Evolutionary conservation across 2,113 vertebrate genomes (phyloP).

Genomic region (Gopherus flavomarginatus): DNA sequence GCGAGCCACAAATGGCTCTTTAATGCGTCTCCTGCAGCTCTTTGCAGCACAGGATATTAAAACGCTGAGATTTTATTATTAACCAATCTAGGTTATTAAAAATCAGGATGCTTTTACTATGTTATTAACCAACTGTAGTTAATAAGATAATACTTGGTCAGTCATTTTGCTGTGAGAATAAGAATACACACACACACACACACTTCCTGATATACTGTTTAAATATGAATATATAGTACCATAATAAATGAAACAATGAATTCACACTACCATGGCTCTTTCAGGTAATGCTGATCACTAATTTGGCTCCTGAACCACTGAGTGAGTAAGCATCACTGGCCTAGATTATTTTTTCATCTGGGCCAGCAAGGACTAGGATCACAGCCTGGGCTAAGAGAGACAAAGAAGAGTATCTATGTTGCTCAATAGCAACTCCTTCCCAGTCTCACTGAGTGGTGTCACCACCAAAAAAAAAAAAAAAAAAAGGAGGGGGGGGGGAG

Average conservation of each 20-base stretch:
- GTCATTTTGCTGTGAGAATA: neutral
- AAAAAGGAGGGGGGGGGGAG: no score
- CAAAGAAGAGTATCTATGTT: neutral
- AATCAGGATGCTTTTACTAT: neutral
- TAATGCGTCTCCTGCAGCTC: neutral
- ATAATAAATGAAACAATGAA: neutral
- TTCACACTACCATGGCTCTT: neutral
- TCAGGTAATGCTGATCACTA: neutral
- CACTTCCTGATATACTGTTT: no score
- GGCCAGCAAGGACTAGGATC: neutral
- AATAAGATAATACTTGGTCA: neutral
- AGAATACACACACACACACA: neutral
- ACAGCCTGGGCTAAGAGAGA: neutral
- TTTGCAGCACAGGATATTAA: neutral
- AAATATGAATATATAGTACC: neutral
- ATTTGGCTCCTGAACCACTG: neutral
- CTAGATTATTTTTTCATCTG: neutral
- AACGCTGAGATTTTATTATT: neutral
- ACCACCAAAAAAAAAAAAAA: neutral
- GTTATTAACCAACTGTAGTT: neutral
- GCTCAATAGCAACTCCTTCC: neutral
- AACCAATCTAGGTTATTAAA: neutral
- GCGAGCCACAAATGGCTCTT: neutral
- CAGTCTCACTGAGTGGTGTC: neutral
- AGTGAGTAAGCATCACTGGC: neutral